phyloP scores from a whole-genome alignment of 2,797 vertebrate genomes.

The Parauchenoglanis punctatus region DNA sequence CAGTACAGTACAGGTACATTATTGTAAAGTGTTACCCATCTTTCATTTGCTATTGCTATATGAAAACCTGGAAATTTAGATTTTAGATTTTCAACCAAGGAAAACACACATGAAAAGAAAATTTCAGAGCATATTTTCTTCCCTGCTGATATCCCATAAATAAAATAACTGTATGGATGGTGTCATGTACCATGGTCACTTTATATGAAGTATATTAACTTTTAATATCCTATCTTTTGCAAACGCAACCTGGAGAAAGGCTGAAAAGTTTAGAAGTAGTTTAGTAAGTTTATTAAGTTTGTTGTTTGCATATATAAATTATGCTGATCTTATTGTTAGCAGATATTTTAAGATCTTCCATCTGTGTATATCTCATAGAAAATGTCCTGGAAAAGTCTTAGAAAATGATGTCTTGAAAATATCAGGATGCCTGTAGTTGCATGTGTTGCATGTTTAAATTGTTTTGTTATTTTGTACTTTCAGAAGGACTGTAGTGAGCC shows the following conservation, averaged over 20 bases:
- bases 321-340: background rate
- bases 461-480: background rate
- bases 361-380: background rate
- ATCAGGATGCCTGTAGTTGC: background rate
- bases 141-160: background rate
- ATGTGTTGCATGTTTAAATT: background rate
- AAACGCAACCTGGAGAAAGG: background rate
- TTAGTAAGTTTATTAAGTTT: no score
- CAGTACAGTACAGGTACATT: background rate
- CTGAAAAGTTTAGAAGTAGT: no score
- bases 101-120: background rate
- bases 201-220: background rate
- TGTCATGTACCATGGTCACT: background rate
- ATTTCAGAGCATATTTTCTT: background rate
- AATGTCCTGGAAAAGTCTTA: background rate
- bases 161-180: background rate
- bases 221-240: background rate
- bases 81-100: background rate
- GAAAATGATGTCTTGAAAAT: background rate
- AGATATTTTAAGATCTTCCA: background rate
- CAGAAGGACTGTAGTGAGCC: slow-evolving; percentile 37
- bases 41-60: background rate
- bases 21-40: background rate
- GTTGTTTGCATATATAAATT: background rate
- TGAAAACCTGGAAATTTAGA: background rate